phyloP scores from a whole-genome alignment of 92 coral and sea anemone species.

The Epizoanthus rinbou region DNA sequence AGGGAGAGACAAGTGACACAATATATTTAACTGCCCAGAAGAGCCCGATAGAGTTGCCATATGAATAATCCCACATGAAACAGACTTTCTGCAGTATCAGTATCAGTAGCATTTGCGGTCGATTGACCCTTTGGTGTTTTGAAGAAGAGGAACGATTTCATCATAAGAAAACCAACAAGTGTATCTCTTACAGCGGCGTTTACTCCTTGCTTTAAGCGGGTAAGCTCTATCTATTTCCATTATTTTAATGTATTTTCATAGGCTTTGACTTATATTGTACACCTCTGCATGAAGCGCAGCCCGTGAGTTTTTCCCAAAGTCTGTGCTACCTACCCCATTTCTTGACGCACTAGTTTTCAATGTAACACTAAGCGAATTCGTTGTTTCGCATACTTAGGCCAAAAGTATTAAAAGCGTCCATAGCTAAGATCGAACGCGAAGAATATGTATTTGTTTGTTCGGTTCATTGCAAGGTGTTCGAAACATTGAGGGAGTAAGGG shows the following conservation, averaged over 20 bases:
- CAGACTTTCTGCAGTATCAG: neutral
- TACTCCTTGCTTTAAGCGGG: neutral
- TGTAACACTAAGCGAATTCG: too few species aligned
- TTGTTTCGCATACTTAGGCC: neutral
- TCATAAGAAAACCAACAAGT: neutral
- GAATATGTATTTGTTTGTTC: conserved; percentile 20
- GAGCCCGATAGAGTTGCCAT: neutral
- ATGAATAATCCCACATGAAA: neutral
- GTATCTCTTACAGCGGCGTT: neutral
- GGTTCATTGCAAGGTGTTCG: neutral
- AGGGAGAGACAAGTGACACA: conserved; percentile 16
- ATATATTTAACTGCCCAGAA: neutral
- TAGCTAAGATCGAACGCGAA: conserved; percentile 11
- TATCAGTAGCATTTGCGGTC: neutral
- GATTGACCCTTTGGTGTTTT: neutral
- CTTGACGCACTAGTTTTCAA: too few species aligned
- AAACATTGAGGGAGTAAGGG: neutral
- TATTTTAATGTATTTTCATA: neutral
- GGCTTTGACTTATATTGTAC: neutral
- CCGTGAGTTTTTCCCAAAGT: too few species aligned
- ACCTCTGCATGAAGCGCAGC: too few species aligned
- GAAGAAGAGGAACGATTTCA: neutral
- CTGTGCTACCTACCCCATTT: too few species aligned
- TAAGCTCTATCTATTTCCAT: neutral
- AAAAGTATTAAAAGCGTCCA: neutral